Evolutionary conservation across 2,113 vertebrate genomes (phyloP).

Genomic region (Microtus montanus): DNA sequence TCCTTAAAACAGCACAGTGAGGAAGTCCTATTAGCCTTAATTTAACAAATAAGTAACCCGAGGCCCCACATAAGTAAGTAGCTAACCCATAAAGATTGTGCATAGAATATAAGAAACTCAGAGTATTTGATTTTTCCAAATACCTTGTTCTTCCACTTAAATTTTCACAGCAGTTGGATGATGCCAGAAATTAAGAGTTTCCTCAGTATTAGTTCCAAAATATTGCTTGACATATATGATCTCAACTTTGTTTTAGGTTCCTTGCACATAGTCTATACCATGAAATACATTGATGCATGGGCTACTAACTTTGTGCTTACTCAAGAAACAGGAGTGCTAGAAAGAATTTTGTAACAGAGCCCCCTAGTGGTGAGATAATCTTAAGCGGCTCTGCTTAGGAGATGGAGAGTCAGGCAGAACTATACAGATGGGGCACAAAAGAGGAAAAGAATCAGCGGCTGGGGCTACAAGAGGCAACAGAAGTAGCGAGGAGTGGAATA

Average conservation of each 20-base stretch:
- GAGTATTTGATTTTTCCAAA: too few species aligned
- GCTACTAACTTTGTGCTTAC: neutral
- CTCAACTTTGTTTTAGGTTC: neutral
- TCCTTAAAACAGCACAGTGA: too few species aligned
- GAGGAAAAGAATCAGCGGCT: neutral
- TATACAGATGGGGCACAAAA: neutral
- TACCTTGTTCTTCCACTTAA: too few species aligned
- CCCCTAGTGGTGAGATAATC: neutral
- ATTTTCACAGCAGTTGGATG: too few species aligned
- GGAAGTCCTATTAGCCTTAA: too few species aligned
- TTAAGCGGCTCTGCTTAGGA: neutral
- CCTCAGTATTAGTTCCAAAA: neutral
- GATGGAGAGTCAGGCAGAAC: neutral
- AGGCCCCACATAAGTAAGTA: too few species aligned
- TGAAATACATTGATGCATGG: neutral
- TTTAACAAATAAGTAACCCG: too few species aligned
- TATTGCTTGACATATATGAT: neutral
- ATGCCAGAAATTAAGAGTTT: neutral
- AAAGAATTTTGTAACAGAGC: neutral
- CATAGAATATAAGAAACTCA: too few species aligned
- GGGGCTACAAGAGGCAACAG: too few species aligned
- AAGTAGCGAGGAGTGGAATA: neutral
- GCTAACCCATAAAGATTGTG: too few species aligned
- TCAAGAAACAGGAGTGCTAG: neutral
- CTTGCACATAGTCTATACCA: neutral